A percentile compares a stretch with the other conserved stretches of the same genome.
These are phyloP conservation scores for Lophochroa leadbeateri DNA, from an alignment of 2,113 vertebrate genomes.

Conservation along the genomic window DNA sequence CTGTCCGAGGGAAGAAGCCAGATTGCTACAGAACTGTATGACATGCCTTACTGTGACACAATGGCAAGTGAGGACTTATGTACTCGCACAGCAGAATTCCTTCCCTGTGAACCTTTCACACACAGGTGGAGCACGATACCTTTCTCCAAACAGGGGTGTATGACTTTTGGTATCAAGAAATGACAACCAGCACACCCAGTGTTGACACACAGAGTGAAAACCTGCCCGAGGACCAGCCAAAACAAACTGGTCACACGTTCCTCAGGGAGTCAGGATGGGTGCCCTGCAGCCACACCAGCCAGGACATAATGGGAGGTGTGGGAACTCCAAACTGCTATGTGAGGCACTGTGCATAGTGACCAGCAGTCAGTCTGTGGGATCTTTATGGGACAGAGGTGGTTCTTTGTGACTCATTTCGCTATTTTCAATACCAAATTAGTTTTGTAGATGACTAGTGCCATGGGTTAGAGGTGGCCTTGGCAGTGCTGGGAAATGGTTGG, in stretches of 20 bases:
- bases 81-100: neutral
- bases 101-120: neutral
- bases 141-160: neutral
- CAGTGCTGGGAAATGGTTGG: neutral
- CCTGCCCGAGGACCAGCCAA: neutral
- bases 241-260: accelerated
- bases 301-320: accelerated
- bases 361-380: accelerated
- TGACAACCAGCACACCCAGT: neutral
- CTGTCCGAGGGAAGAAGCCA: too few species aligned
- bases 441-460: neutral
- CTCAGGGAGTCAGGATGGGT: neutral
- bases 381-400: neutral
- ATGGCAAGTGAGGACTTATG: too few species aligned
- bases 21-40: too few species aligned
- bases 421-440: neutral
- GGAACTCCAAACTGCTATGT: accelerated
- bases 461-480: neutral
- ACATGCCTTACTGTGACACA: too few species aligned
- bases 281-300: neutral
- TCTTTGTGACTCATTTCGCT: neutral
- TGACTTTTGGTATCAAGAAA: accelerated
- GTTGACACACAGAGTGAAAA: neutral
- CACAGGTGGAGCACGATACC: accelerated
- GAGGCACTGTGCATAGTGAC: accelerated